Conservation (phyloP, 2,797 vertebrate genomes). For the Pseudochirops cupreus region DNA sequence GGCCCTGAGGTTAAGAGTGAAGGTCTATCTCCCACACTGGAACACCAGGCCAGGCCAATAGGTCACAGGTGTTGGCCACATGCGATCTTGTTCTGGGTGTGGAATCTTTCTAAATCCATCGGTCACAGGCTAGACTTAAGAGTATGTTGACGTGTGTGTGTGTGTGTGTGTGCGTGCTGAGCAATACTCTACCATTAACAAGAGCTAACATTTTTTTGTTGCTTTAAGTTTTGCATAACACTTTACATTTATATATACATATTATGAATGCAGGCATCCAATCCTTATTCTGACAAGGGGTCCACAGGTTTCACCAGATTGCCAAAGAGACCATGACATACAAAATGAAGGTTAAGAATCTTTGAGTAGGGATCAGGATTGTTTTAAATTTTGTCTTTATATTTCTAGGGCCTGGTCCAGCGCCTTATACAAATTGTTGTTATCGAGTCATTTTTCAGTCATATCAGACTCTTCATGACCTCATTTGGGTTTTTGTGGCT, state of each 20-base stretch:
- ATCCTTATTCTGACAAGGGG: neutral
- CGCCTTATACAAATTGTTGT: neutral
- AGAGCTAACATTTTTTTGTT: neutral
- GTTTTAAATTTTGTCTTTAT: neutral
- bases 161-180: accelerated
- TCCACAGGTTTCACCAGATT: neutral
- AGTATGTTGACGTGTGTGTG: accelerated
- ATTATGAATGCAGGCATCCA: neutral
- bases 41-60: conserved; percentile 10
- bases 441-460: neutral
- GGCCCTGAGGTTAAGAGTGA: neutral
- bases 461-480: neutral
- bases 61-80: neutral
- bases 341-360: neutral
- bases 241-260: neutral
- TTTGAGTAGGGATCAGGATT: neutral
- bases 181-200: neutral
- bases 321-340: neutral
- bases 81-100: neutral
- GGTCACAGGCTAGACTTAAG: neutral
- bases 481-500: neutral
- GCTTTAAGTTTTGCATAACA: neutral
- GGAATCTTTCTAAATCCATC: neutral
- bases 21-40: neutral
- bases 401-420: neutral